phyloP scores from a whole-genome alignment of 64 coral and sea anemone genomes.

The Stichodactyla helianthus region DNA sequence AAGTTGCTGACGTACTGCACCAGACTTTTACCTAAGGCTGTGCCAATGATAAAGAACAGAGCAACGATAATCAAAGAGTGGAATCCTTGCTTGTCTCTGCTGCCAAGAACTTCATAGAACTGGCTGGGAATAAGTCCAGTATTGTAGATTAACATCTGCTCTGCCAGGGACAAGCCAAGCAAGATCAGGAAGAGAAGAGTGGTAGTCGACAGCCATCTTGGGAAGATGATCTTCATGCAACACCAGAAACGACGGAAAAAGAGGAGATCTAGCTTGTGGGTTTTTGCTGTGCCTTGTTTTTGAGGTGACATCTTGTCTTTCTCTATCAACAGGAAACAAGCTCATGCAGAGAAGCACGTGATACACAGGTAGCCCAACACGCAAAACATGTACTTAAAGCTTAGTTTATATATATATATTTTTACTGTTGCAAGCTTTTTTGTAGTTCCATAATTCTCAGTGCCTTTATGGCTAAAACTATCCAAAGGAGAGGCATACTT shows the following conservation, averaged over 20 bases:
- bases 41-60: constrained; percentile 57
- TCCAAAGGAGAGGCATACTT: too few relatives aligned
- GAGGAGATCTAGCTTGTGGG: constrained; percentile 59
- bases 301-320: background rate
- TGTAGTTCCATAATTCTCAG: too few relatives aligned
- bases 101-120: constrained; percentile 79
- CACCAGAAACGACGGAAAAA: constrained; percentile 78
- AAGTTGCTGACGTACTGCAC: constrained; percentile 69
- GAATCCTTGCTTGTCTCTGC: constrained; percentile 66
- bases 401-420: too few relatives aligned
- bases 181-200: constrained; percentile 71
- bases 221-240: constrained; percentile 76
- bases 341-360: background rate
- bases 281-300: background rate
- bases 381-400: background rate
- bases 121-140: constrained; percentile 92
- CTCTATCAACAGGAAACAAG: background rate
- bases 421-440: too few relatives aligned
- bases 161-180: constrained; percentile 73
- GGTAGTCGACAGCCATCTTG: constrained; percentile 51
- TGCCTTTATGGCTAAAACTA: too few relatives aligned
- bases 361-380: constrained; percentile 2
- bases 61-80: constrained; percentile 45
- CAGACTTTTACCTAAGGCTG: constrained; percentile 64
- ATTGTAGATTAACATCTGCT: constrained; percentile 89